A percentile compares a stretch with the other conserved stretches of the same genome.
These are phyloP conservation scores for Drosophila colorata DNA, from an alignment of 2,888 invertebrate species.

Conservation along the genomic window DNA sequence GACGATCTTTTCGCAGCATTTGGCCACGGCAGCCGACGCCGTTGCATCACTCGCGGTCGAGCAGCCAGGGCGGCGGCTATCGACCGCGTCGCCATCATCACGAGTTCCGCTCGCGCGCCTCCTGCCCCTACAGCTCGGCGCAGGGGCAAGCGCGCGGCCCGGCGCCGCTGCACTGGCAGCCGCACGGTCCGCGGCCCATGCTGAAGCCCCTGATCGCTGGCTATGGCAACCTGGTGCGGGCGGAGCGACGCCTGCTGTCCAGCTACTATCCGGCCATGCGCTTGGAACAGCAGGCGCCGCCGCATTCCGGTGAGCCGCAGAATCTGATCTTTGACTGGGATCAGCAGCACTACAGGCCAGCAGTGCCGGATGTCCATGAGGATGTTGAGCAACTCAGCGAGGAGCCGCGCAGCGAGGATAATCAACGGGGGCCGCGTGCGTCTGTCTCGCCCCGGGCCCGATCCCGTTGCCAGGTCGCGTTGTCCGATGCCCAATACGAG, in stretches of 20 bases:
- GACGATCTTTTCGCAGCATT: neutral
- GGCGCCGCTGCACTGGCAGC: neutral
- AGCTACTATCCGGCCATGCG: neutral
- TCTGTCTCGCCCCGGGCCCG: neutral
- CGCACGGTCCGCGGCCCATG: neutral
- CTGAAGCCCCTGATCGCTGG: neutral
- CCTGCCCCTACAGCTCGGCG: neutral
- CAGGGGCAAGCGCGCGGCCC: neutral
- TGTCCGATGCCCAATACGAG: neutral
- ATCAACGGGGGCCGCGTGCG: neutral
- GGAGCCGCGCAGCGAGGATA: neutral
- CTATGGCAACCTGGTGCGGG: neutral
- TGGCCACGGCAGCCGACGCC: neutral
- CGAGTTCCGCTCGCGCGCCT: neutral
- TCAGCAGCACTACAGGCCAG: neutral
- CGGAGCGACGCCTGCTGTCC: neutral
- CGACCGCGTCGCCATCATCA: conserved; percentile 9
- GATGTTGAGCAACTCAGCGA: neutral
- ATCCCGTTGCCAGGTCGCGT: conserved; percentile 2
- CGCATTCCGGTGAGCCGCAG: neutral
- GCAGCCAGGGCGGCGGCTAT: neutral
- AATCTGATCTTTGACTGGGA: neutral
- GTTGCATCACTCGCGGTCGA: neutral
- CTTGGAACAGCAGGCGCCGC: neutral
- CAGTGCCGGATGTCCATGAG: neutral